Conservation (phyloP, 2,888 invertebrate species). For the Leistus spinibarbis region DNA sequence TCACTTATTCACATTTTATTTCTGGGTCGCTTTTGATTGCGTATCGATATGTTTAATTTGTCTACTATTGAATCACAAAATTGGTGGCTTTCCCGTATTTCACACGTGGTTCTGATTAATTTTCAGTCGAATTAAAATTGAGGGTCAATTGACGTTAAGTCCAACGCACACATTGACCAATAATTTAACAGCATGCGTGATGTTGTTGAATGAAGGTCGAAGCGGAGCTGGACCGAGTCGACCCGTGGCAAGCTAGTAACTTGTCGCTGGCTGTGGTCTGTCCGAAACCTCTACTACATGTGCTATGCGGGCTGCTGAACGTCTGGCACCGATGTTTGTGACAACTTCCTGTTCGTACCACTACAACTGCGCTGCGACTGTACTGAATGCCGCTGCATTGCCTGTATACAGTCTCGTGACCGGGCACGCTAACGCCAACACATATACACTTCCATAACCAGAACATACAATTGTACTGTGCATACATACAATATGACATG, state of each 20-base stretch:
- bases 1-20: no score
- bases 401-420: neutral
- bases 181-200: neutral
- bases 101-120: neutral
- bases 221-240: neutral
- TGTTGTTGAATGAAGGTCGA: conserved; percentile 2
- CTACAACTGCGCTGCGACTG: neutral
- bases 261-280: conserved; percentile 3
- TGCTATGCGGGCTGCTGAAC: neutral
- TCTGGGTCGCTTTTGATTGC: no score
- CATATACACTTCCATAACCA: neutral
- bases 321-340: conserved; percentile 24
- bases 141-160: neutral
- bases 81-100: neutral
- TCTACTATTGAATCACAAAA: no score
- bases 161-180: neutral
- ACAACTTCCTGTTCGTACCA: conserved; percentile 33
- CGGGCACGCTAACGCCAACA: neutral
- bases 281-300: conserved; percentile 3
- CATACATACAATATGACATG: neutral
- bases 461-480: neutral
- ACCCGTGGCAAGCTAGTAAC: neutral
- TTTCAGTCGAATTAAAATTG: neutral
- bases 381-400: neutral
- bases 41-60: no score